Evolutionary conservation across 2,888 invertebrate species (phyloP).

Genomic region (Sarcophaga subvicina): DNA sequence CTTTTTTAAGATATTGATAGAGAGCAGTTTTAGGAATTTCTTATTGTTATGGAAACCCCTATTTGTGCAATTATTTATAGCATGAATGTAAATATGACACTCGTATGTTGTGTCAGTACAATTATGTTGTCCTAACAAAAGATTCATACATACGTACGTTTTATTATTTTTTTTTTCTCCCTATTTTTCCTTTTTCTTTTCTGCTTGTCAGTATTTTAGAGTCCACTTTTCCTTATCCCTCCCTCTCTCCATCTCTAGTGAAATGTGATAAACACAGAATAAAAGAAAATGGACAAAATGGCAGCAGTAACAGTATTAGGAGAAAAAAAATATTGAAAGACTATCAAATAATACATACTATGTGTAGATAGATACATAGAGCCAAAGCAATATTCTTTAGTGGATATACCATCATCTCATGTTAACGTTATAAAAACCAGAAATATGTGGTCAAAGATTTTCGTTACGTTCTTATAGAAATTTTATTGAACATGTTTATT

Average conservation of each 20-base stretch:
- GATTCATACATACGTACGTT: conserved; percentile 28
- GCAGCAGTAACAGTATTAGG: background rate
- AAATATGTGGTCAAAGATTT: conserved; percentile 37
- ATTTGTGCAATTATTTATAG: background rate
- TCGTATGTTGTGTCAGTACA: conserved; percentile 39
- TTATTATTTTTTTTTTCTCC: too few relatives aligned
- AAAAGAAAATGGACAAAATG: conserved; percentile 28
- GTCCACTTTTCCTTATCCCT: background rate
- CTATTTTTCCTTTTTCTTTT: background rate
- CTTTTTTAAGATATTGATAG: too few relatives aligned
- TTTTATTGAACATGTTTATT: conserved; percentile 27
- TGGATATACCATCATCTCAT: conserved; percentile 6
- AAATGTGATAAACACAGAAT: conserved; percentile 49
- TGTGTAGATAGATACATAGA: background rate
- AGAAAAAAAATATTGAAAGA: background rate
- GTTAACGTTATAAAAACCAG: conserved; percentile 3
- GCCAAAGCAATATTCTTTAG: background rate
- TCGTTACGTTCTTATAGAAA: conserved; percentile 12
- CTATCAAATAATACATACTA: conserved; percentile 21
- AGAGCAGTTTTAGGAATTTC: too few relatives aligned
- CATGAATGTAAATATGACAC: conserved; percentile 21
- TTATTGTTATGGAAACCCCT: conserved; percentile 10
- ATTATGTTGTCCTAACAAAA: conserved; percentile 54
- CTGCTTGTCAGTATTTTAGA: background rate
- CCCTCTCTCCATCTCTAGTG: background rate